Conservation (phyloP, 2,888 invertebrate genomes). For the Platypus cylindrus region DNA sequence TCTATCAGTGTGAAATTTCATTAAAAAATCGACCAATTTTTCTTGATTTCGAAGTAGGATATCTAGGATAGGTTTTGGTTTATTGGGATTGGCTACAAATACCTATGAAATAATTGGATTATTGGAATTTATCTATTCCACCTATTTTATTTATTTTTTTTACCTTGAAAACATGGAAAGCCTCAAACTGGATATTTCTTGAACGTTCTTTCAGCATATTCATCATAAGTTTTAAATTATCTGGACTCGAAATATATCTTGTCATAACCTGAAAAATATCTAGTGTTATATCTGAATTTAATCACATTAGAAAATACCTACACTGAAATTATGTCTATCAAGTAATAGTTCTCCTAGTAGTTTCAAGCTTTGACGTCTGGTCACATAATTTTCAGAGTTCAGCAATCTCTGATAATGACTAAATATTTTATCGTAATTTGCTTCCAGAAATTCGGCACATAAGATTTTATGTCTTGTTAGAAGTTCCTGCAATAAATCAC, state of each 20-base stretch:
- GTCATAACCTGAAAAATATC: slow-evolving; percentile 62
- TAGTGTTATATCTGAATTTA: background rate
- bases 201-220: slow-evolving; percentile 99
- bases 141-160: too few relatives aligned
- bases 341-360: slow-evolving; percentile 91
- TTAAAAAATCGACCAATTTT: slow-evolving; percentile 95
- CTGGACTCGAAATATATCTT: slow-evolving; percentile 97
- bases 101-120: slow-evolving; percentile 50
- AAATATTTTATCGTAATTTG: slow-evolving; percentile 98
- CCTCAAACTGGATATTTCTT: slow-evolving; percentile 99
- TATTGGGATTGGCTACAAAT: slow-evolving; percentile 99
- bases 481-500: slow-evolving; percentile 74
- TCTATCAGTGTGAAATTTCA: slow-evolving; percentile 98
- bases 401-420: slow-evolving; percentile 91
- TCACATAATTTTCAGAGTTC: slow-evolving; percentile 99
- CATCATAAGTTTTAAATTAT: slow-evolving; percentile 99
- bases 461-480: slow-evolving; percentile 89
- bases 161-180: slow-evolving; percentile 99
- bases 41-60: slow-evolving; percentile 97
- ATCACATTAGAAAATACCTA: too few relatives aligned
- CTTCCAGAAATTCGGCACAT: slow-evolving; percentile 96
- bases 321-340: slow-evolving; percentile 98
- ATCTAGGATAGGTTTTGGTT: slow-evolving; percentile 97
- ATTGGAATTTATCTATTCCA: slow-evolving; percentile 3
- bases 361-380: slow-evolving; percentile 96